Evolutionary conservation across 30 jellyfish, hydroid and myxozoan species (phyloP), one percentile per base, ranked within the genome.

Genomic region (Aurelia sp.): DNA sequence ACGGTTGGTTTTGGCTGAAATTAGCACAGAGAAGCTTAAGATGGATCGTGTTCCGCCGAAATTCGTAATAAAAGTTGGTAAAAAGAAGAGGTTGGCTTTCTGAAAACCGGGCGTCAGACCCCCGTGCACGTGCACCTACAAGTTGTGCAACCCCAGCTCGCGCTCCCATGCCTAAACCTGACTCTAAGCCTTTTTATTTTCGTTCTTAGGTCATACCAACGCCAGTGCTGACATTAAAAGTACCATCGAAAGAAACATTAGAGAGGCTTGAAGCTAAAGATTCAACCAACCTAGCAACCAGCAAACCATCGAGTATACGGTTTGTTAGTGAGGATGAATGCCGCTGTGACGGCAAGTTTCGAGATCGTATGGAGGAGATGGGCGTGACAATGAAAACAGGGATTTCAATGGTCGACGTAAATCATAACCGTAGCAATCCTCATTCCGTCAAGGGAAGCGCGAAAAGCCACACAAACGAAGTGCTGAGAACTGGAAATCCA

Each of bases 301-400:
- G 63, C 20, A n/a, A 22, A 62, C 59, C 40, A n/a, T 60, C 69
- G 11, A 84, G 60, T 19, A 18, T 84, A 22, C 68, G 61, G 71
- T 84, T 71, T 63, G 71, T 84, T 8, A 84, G 93, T 57, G 93
- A 84, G 58, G 87, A 84, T 8, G 87, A 73, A 64, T 84, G 93
- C 40, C 76, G 82, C 40, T 71, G 72, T 22, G 44, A 80, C 4
- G 93, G 93, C 6, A 22, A 47, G 31, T 84, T 84, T 76, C 78
- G 82, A 50, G 82, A 84, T 35, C 62, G 93, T 17, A 66, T 84
- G 84, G 76, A 61, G 70, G 93, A 84, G 17, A 50, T 71, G 6
- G 93, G 93, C 33, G 75, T 84, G 17, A 59, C 78, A 5, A 30
- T 73, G 13, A 84, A 84, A 15, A 84, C 72, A 16, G 93, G 93